phyloP scores from a whole-genome alignment of 2,888 invertebrate species.

The Rhagophthalmus giganteus region DNA sequence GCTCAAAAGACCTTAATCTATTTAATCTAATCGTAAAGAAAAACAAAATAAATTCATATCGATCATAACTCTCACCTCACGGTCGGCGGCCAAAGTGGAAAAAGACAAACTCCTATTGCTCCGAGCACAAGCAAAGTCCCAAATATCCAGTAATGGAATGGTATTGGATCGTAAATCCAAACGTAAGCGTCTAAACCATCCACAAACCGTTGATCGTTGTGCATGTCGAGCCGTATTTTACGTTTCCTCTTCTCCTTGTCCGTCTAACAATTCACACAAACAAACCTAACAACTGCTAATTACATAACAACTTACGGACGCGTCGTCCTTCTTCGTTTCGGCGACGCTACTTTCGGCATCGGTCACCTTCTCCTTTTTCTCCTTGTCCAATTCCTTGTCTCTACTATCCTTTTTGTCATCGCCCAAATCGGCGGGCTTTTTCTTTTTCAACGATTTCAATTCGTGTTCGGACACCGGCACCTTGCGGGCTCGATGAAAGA shows the following conservation, averaged over 20 bases:
- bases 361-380: conserved; percentile 54
- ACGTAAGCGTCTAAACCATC: conserved; percentile 96
- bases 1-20: too few species aligned
- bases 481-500: conserved; percentile 94
- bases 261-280: conserved; percentile 40
- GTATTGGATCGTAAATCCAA: conserved; percentile 97
- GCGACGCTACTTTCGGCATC: conserved; percentile 61
- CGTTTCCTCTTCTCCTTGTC: conserved; percentile 75
- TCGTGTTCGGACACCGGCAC: conserved; percentile 75
- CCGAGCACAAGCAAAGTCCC: conserved; percentile 89
- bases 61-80: conserved; percentile 68
- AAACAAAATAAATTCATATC: too few species aligned
- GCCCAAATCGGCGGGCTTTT: conserved; percentile 51
- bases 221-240: conserved; percentile 96
- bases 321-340: conserved; percentile 56
- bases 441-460: conserved; percentile 62
- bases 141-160: conserved; percentile 90
- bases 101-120: conserved; percentile 93
- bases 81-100: conserved; percentile 98
- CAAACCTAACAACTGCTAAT: conserved; percentile 1
- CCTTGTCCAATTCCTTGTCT: conserved; percentile 47
- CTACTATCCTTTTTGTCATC: conserved; percentile 60
- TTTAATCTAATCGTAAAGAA: too few species aligned
- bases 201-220: conserved; percentile 89
- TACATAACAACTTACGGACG: conserved; percentile 18